Evolutionary conservation across 1,140 invertebrate genomes (phyloP).

Genomic region (Lysiphlebus fabarum): DNA sequence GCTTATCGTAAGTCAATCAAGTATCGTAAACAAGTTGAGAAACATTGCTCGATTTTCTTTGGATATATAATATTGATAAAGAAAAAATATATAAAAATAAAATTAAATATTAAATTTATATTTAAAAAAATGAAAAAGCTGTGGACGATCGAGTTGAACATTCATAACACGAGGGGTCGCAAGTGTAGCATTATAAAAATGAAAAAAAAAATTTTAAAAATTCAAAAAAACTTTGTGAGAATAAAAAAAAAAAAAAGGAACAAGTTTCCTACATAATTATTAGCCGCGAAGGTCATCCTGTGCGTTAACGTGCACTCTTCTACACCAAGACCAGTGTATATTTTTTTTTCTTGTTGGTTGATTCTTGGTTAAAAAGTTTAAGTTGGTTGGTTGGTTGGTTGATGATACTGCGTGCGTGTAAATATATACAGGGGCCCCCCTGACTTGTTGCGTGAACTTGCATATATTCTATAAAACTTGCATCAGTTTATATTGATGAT

Average conservation of each 20-base stretch:
- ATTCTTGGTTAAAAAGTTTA: neutral
- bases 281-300: slow-evolving; percentile 43
- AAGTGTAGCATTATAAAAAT: too few relatives aligned
- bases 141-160: too few relatives aligned
- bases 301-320: slow-evolving; percentile 33
- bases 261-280: slow-evolving; percentile 44
- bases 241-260: slow-evolving; percentile 26
- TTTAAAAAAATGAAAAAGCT: neutral
- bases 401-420: slow-evolving; percentile 20
- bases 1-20: too few relatives aligned
- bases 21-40: too few relatives aligned
- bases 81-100: too few relatives aligned
- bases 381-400: neutral
- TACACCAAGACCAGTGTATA: neutral
- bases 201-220: too few relatives aligned
- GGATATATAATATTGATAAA: neutral
- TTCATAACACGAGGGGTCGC: too few relatives aligned
- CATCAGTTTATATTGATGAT: too few relatives aligned
- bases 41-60: too few relatives aligned
- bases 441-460: too few relatives aligned
- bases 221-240: neutral
- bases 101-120: neutral
- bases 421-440: slow-evolving; percentile 3
- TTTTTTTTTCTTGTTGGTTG: neutral
- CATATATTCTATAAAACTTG: too few relatives aligned